phyloP scores from a whole-genome alignment of 1,140 invertebrate genomes.

The Bombyx mandarina region DNA sequence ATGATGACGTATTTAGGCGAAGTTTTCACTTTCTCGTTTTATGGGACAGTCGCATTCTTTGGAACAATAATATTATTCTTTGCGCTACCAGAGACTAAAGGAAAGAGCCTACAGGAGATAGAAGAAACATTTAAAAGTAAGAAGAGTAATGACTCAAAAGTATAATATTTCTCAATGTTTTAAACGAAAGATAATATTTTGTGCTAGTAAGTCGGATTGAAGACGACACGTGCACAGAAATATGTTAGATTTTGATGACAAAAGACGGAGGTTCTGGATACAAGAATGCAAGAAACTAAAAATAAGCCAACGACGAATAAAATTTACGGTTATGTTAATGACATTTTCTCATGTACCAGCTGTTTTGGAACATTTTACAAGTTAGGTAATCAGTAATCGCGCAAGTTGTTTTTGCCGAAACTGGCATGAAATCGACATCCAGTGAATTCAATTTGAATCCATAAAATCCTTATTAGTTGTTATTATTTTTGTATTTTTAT shows the following conservation, averaged over 20 bases:
- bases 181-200: background rate
- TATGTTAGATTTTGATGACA: no score
- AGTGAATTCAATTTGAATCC: no score
- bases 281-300: no score
- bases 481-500: background rate
- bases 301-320: no score
- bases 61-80: slow-evolving; percentile 77
- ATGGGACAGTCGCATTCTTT: slow-evolving; percentile 75
- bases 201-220: background rate
- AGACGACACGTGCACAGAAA: no score
- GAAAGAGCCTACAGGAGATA: slow-evolving; percentile 83
- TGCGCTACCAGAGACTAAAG: slow-evolving; percentile 85
- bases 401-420: no score
- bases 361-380: no score
- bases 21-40: slow-evolving; percentile 77
- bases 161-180: slow-evolving; percentile 8
- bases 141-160: slow-evolving; percentile 22
- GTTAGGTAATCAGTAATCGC: no score
- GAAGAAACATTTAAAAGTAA: slow-evolving; percentile 67
- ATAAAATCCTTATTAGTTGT: background rate
- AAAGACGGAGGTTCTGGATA: no score
- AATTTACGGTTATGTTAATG: no score
- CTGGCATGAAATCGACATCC: no score
- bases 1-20: slow-evolving; percentile 74
- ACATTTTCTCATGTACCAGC: no score